A percentile compares a stretch with the other conserved stretches of the same genome.
phyloP scores from a whole-genome alignment of 2,888 invertebrate genomes.

The Acholoe squamosa region DNA sequence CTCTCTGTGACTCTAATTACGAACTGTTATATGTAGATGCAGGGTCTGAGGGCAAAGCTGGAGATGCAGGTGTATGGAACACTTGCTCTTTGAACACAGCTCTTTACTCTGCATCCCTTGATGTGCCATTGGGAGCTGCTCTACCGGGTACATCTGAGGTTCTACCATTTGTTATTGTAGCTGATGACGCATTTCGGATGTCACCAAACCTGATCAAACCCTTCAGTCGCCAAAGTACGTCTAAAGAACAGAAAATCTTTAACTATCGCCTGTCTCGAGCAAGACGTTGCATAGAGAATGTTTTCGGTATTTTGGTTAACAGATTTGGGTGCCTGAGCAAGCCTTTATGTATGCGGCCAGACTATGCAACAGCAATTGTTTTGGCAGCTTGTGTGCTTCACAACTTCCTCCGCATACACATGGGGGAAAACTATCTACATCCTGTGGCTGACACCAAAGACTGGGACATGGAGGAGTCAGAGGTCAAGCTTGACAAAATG shows the following conservation, averaged over 20 bases:
- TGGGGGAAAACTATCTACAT: background rate
- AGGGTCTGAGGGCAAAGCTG: background rate
- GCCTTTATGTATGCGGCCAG: background rate
- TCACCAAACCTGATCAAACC: conserved; percentile 68
- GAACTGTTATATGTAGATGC: background rate
- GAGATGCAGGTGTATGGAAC: conserved; percentile 11
- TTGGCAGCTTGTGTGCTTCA: conserved; percentile 35
- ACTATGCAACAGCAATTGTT: background rate
- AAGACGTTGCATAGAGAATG: conserved; percentile 64
- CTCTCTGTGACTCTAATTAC: background rate
- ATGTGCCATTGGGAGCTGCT: conserved; percentile 63
- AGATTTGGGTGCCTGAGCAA: conserved; percentile 28
- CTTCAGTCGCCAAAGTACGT: conserved; percentile 63
- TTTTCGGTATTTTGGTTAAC: conserved; percentile 63
- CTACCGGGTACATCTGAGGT: conserved; percentile 36
- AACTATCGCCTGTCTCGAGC: conserved; percentile 64
- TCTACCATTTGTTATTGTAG: conserved; percentile 67
- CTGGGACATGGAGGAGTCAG: background rate
- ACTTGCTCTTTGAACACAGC: background rate
- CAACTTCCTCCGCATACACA: conserved; percentile 4
- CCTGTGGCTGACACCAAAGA: background rate
- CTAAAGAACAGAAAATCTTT: conserved; percentile 8
- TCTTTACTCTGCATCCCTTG: conserved; percentile 57
- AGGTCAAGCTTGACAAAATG: background rate
- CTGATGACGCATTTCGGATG: conserved; percentile 71